A percentile compares a stretch with the other conserved stretches of the same genome.
phyloP scores from a whole-genome alignment of 2,797 vertebrate species.

The Chiloscyllium punctatum region DNA sequence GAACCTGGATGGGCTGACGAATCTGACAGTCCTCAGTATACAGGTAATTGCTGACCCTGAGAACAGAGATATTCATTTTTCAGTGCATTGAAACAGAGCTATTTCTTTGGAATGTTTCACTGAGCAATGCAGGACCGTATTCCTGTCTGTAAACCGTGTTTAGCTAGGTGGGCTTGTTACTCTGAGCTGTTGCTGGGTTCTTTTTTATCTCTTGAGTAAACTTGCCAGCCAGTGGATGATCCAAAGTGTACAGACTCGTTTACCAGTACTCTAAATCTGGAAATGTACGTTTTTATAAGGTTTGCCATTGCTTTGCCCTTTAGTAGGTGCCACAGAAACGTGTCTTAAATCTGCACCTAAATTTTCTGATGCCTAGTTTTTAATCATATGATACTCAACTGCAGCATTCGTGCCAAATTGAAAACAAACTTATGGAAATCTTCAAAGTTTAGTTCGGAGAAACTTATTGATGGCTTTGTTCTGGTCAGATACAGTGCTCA shows the following conservation, averaged over 20 bases:
- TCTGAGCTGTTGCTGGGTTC: not conserved
- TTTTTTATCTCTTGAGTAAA: not conserved
- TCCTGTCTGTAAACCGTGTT: not conserved
- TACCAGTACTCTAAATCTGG: not conserved
- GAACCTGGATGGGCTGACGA: constrained; percentile 86
- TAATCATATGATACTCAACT: not conserved
- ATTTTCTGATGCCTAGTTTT: not conserved
- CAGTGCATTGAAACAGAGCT: not conserved
- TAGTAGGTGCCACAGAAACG: not conserved
- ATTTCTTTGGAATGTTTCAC: not conserved
- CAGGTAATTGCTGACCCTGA: constrained; percentile 66
- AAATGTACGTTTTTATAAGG: not conserved
- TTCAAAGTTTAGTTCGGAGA: not conserved
- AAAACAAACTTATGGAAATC: not conserved
- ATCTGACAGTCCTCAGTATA: constrained; percentile 87
- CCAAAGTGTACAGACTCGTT: not conserved
- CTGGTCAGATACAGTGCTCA: not conserved
- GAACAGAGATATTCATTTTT: not conserved
- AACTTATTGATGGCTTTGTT: not conserved
- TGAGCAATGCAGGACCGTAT: not conserved
- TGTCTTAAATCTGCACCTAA: not conserved
- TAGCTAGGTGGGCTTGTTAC: not conserved
- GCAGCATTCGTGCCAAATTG: not conserved
- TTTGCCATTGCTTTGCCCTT: not conserved
- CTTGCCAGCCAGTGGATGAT: not conserved